A percentile compares a stretch with the other conserved stretches of the same genome.
Conservation (phyloP, 2,113 vertebrate species). For the Protobothrops flavoviridis region DNA sequence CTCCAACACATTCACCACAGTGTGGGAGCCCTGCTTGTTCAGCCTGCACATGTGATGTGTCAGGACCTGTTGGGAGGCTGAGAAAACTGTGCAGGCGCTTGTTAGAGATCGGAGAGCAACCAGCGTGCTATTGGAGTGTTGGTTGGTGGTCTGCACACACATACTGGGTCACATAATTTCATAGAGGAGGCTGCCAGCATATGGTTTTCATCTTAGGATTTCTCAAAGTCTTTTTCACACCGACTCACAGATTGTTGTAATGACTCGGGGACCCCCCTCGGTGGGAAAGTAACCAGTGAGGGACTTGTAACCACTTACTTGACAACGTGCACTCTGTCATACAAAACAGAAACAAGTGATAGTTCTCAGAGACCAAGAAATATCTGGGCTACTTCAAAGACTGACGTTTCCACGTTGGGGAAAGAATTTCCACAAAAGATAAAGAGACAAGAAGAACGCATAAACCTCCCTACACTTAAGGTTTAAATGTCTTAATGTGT, state of each 20-base stretch:
- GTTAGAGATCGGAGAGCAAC: constrained; percentile 25
- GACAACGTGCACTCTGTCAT: background rate
- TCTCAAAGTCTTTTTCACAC: constrained; percentile 43
- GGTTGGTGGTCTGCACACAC: constrained; percentile 50
- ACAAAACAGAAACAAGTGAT: background rate
- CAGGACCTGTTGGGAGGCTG: constrained; percentile 41
- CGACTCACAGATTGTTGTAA: background rate
- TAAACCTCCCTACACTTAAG: background rate
- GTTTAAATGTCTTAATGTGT: background rate
- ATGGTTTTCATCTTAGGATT: constrained; percentile 55
- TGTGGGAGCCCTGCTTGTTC: constrained; percentile 8
- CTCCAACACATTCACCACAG: background rate
- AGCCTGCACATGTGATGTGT: background rate
- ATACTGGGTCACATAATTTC: constrained; percentile 45
- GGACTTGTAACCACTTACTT: constrained; percentile 6
- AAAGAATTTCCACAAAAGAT: background rate
- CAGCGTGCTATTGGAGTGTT: constrained; percentile 27
- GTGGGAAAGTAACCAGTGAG: constrained; percentile 23
- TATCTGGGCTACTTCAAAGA: background rate
- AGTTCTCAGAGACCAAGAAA: background rate
- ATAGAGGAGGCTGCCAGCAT: constrained; percentile 35
- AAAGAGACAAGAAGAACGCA: background rate
- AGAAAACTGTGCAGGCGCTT: constrained; percentile 40
- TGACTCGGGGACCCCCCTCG: constrained; percentile 20
- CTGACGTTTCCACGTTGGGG: background rate